Evolutionary conservation across 2,888 invertebrate species (phyloP), one percentile per base, ranked within the genome.

Genomic region (Melolontha melolontha): DNA sequence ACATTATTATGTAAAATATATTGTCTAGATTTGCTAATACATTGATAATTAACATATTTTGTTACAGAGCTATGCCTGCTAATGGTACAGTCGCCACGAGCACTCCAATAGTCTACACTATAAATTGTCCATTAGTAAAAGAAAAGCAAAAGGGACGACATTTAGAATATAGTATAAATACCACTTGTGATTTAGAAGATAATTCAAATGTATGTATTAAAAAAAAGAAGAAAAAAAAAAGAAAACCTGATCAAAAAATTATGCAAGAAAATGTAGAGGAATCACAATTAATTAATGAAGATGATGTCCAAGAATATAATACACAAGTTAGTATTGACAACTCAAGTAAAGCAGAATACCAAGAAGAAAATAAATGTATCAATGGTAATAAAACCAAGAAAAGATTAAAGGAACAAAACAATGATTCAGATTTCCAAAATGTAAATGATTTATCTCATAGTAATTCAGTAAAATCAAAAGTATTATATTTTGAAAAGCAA

Each of bases 1-100:
- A 77, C 55, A 59, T 72, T 52, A 68, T 78, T 27, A 68, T 72
- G 77, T 78, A 75, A 68, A 70, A 63, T 62, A 69, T 39, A 6
- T 10, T 8, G 39, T 17, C 14, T 55, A 44, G n/a, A 1, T 44
- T 47, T n/a, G 12, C 17, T 17, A n/a, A 47, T 34, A 12, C n/a
- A 22, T 22, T 10, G n/a, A 5, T 8, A 40, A 14, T 11, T 5
- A 16, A 40, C 40, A 17, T 17, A 16, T 14, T 5, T 59, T 16
- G 10, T 62, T 62, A 10, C 47, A 62, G 59, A 2, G 59, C 47
- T 11, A 34, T 62, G 12, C 59, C 59, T 1, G 10, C 8, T 39
- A 10, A 12, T 14, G 27, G 6, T 34, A 34, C 6, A 5, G 5
- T 1, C 10, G 34, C 7, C 2, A 34, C 34, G 1, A 34, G 34